Base-by-base conservation (phyloP, 1,140 invertebrate species). In the Bombus turneri region DNA sequence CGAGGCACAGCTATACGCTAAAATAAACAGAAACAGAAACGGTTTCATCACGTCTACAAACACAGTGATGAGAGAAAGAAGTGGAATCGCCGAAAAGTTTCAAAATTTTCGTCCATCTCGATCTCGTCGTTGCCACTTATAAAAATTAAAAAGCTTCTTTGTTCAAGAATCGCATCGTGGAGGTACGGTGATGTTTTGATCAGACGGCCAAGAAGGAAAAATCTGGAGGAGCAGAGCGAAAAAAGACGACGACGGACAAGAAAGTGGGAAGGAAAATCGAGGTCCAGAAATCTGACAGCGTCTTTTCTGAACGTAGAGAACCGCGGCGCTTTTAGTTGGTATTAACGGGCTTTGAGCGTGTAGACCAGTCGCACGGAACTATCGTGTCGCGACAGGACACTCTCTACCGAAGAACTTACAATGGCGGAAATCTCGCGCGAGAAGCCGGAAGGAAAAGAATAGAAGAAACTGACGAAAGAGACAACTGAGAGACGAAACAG, bases 361-460 rank as follows among this genome's bases (percentile, higher is more conserved):
- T 8, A 47, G 76, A n/a, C 53, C 53, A 43, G 47, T 47, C 39
- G 22, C 47, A 37, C 10, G 64, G 13, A 53, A n/a, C 64, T 71
- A 72, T 85, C 83, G 76, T 43, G 64, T 66, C 64, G 72, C 64
- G 47, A 62, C 69, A 22, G 66, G 72, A 62, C 6, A n/a, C 47
- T 80, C 62, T 18, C 43, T 41, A 34, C 59, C 53, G 59, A 59
- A 64, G 43, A 34, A 69, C 25, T 88, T 66, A 79, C 79, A 86
- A 85, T 75, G 74, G 31, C 57, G 75, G 43, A 88, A 88, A 71
- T 88, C 76, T 85, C 73, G 64, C 31, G 57, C 81, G 71, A 74
- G 59, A 79, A 39, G 76, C 69, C 66, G 75, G 71, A 71, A 83
- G 78, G 10, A n/a, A 47, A 76, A 74, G 75, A 85, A 78, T 64